Percentiles rank a stretch among this genome's conserved stretches.
Evolutionary conservation across 2,113 vertebrate species (phyloP).

Genomic region (Phyllostomus discolor): DNA sequence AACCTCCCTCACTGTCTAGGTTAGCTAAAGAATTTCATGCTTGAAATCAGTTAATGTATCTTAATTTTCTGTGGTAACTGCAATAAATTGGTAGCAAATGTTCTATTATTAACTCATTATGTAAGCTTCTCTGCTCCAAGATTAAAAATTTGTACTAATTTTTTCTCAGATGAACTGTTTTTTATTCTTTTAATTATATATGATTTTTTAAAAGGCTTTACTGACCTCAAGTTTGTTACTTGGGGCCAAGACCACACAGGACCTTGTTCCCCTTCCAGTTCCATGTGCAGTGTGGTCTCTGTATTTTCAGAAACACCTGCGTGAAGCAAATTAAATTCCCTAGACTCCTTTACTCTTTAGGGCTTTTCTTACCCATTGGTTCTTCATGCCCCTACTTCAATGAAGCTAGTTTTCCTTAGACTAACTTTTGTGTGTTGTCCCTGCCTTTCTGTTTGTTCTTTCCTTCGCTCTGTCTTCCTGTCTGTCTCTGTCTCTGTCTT

Average conservation of each 20-base stretch:
- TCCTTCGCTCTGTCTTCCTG: no score
- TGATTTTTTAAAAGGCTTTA: constrained; percentile 20
- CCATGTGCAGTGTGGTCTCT: background rate
- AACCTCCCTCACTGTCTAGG: background rate
- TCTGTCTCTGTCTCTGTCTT: background rate
- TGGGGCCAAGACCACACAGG: constrained; percentile 52
- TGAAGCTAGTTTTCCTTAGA: background rate
- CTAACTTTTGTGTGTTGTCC: background rate
- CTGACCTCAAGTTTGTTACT: background rate
- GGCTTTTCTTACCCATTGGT: background rate
- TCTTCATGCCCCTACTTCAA: background rate
- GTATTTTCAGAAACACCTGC: constrained; percentile 7
- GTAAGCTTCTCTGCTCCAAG: constrained; percentile 40
- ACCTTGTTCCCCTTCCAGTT: background rate
- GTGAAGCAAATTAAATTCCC: background rate
- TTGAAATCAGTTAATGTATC: constrained; percentile 49
- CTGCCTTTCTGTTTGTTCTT: background rate
- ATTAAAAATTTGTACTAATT: constrained; percentile 57
- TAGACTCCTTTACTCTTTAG: background rate
- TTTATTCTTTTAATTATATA: constrained; percentile 58
- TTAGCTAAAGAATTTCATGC: constrained; percentile 20
- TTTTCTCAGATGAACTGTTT: constrained; percentile 59
- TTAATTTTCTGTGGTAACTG: constrained; percentile 57
- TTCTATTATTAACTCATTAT: constrained; percentile 53
- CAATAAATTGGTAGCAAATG: constrained; percentile 58